These are phyloP conservation scores for Castor canadensis DNA, from an alignment of 2,113 vertebrate species.

Conservation along the genomic window DNA sequence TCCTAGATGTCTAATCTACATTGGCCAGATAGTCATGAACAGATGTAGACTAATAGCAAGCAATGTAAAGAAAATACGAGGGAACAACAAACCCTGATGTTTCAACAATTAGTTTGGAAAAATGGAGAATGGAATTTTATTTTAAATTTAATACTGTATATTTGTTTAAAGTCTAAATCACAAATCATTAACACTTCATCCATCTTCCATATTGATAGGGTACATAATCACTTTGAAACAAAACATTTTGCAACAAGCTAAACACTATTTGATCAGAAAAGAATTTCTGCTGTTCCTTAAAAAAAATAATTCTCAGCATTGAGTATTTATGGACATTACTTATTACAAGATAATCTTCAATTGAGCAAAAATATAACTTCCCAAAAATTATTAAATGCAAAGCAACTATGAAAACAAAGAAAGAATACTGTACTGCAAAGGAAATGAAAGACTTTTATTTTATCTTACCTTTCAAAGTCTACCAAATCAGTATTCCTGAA, in stretches of 20 bases:
- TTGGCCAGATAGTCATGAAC: not conserved
- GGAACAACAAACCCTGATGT: constrained; percentile 10
- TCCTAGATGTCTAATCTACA: not conserved
- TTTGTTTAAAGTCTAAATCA: not conserved
- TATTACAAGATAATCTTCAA: constrained; percentile 27
- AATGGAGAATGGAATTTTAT: not conserved
- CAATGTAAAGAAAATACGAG: not conserved
- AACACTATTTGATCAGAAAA: not conserved
- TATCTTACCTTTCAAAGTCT: not conserved
- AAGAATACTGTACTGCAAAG: not conserved
- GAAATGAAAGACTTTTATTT: not conserved
- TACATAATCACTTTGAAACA: not conserved
- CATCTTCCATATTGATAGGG: not conserved
- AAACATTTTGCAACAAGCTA: not conserved
- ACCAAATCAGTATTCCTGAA: not conserved
- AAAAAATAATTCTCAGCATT: not conserved
- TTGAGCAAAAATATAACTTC: not conserved
- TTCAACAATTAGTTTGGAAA: not conserved
- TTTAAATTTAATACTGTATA: not conserved
- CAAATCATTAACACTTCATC: not conserved
- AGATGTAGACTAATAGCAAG: not conserved
- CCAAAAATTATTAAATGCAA: constrained; percentile 37
- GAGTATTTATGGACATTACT: constrained; percentile 5
- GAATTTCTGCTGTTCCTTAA: not conserved
- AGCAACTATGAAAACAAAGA: not conserved